Percentiles rank a stretch among this genome's conserved stretches.
Conservation (phyloP, 2,797 vertebrate genomes). For the Rhabdophis nuchalis region DNA sequence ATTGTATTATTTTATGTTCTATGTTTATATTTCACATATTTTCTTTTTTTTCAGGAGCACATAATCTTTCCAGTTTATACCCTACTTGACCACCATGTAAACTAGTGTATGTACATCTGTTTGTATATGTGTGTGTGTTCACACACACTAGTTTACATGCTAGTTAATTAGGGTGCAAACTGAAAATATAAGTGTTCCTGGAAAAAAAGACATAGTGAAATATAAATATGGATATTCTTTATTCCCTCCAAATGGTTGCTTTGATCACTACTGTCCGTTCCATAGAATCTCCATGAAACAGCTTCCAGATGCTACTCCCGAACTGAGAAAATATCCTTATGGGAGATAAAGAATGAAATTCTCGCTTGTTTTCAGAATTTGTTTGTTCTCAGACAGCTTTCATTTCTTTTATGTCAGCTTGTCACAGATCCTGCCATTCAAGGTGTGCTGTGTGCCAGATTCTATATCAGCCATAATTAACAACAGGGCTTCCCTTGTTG, state of each 20-base stretch:
- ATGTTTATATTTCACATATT: neutral
- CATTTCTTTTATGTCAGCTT: neutral
- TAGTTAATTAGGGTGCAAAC: neutral
- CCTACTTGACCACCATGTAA: neutral
- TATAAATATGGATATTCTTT: neutral
- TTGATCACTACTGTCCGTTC: neutral
- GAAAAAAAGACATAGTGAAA: neutral
- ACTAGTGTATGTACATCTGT: neutral
- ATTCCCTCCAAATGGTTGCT: neutral
- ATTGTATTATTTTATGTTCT: neutral
- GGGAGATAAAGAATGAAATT: neutral
- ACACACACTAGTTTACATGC: neutral
- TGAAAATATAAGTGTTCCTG: neutral
- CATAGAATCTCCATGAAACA: neutral
- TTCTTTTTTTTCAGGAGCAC: neutral
- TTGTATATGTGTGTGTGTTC: too few species aligned
- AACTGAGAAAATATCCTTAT: neutral
- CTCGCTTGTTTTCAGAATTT: neutral
- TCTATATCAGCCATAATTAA: conserved; percentile 16
- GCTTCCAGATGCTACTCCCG: neutral
- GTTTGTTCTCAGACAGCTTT: conserved; percentile 17
- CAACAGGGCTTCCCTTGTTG: neutral
- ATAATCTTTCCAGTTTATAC: neutral
- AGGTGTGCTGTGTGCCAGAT: neutral
- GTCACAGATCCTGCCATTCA: neutral